phyloP scores from a whole-genome alignment of 2,888 invertebrate genomes.

The Athrips mouffetella region DNA sequence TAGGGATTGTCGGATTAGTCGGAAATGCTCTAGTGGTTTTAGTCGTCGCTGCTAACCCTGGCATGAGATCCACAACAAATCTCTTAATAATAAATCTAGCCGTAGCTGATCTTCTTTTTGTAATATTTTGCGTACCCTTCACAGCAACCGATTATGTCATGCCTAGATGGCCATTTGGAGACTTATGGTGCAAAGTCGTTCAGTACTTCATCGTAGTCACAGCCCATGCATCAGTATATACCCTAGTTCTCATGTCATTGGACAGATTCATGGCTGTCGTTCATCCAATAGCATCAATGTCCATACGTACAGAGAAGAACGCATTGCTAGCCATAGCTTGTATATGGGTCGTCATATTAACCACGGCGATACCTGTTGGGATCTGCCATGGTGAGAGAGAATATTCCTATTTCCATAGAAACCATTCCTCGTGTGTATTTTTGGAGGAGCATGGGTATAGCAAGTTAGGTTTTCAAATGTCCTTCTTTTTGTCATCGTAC shows the following conservation, averaged over 20 bases:
- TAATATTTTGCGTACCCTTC: conserved; percentile 95
- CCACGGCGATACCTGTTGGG: conserved; percentile 87
- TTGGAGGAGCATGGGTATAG: conserved; percentile 80
- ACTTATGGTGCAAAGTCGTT: conserved; percentile 92
- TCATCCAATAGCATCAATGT: conserved; percentile 93
- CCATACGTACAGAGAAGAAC: conserved; percentile 88
- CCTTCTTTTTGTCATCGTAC: conserved; percentile 93
- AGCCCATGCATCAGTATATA: conserved; percentile 95
- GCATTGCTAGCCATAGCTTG: conserved; percentile 87
- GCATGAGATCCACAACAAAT: conserved; percentile 96
- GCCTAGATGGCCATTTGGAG: conserved; percentile 94
- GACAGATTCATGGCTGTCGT: conserved; percentile 96
- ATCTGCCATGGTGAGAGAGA: conserved; percentile 86
- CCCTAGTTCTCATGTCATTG: conserved; percentile 94
- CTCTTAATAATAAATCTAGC: conserved; percentile 94
- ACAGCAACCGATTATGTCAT: conserved; percentile 94
- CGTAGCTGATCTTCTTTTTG: conserved; percentile 93
- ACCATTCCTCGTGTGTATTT: conserved; percentile 84
- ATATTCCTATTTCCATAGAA: conserved; percentile 80
- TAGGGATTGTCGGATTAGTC: conserved; percentile 90
- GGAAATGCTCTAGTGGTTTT: conserved; percentile 94
- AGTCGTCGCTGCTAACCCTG: conserved; percentile 91
- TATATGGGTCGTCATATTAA: conserved; percentile 89
- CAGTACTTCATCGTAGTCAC: conserved; percentile 95
- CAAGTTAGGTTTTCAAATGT: conserved; percentile 83